Percentiles rank a stretch among this genome's conserved stretches.
Conservation (phyloP, 1,140 invertebrate species). For the Whitmania pigra region DNA sequence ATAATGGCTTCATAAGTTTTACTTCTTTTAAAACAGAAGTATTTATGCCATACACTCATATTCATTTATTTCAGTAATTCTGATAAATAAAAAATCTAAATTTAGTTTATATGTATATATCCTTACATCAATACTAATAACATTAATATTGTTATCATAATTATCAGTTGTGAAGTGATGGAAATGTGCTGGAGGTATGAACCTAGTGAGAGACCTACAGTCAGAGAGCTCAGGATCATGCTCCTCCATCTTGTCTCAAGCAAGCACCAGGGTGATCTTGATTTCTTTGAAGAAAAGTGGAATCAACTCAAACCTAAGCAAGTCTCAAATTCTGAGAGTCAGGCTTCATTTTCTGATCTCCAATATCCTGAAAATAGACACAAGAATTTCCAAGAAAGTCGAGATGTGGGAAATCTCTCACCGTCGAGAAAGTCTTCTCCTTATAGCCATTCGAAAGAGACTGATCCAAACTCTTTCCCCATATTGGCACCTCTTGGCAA, state of each 20-base stretch:
- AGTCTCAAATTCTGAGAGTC: background rate
- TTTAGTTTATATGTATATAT: no score
- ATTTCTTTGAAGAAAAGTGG: slow-evolving; percentile 32
- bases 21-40: no score
- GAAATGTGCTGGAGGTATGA: slow-evolving; percentile 51
- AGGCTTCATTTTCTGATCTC: background rate
- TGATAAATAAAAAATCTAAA: no score
- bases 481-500: background rate
- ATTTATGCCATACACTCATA: no score
- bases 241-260: slow-evolving; percentile 43
- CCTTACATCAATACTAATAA: no score
- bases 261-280: slow-evolving; percentile 23
- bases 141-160: slow-evolving; percentile 19
- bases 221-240: slow-evolving; percentile 43
- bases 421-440: background rate
- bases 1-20: background rate
- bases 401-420: background rate
- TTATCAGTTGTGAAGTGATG: slow-evolving; percentile 54
- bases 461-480: background rate
- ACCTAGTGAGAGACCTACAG: slow-evolving; percentile 39
- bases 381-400: background rate
- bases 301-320: slow-evolving; percentile 25
- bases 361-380: background rate
- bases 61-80: no score
- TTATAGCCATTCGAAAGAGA: background rate